These are phyloP conservation scores for Hippasteria phrygiana DNA, from an alignment of 53 echinoderm and acorn worm genomes.

Conservation along the genomic window DNA sequence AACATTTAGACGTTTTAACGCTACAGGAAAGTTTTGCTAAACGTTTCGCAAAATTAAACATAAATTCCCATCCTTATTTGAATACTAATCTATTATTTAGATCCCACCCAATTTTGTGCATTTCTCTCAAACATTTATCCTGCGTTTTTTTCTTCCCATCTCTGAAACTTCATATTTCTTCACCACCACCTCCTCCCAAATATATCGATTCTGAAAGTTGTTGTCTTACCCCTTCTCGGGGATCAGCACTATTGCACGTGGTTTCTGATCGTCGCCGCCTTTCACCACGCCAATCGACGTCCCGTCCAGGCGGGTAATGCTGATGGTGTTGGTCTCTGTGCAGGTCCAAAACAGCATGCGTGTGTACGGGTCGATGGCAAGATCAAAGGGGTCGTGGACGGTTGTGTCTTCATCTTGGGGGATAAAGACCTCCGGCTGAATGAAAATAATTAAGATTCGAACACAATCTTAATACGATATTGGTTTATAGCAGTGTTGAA, in stretches of 20 bases:
- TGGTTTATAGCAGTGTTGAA: not conserved
- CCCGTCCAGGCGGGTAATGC: slow-evolving; percentile 82
- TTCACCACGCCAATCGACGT: slow-evolving; percentile 80
- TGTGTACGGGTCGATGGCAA: slow-evolving; percentile 92
- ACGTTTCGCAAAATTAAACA: too few species aligned
- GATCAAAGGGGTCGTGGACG: slow-evolving; percentile 76
- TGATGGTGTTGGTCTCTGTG: slow-evolving; percentile 83
- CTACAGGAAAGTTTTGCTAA: too few species aligned
- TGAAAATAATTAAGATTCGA: not conserved
- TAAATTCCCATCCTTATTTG: too few species aligned
- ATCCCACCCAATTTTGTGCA: too few species aligned
- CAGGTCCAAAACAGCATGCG: slow-evolving; percentile 90
- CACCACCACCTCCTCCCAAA: too few species aligned
- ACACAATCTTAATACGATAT: not conserved
- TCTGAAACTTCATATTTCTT: too few species aligned
- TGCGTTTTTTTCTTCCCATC: too few species aligned
- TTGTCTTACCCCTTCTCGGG: slow-evolving; percentile 89
- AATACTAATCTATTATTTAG: too few species aligned
- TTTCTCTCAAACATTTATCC: too few species aligned
- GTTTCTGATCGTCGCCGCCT: slow-evolving; percentile 76
- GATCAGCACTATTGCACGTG: slow-evolving; percentile 83
- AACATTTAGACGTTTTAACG: too few species aligned
- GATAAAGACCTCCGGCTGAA: slow-evolving; percentile 78
- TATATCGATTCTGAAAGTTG: not conserved
- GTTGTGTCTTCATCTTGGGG: slow-evolving; percentile 56